Evolutionary conservation across 2,797 vertebrate genomes (phyloP), one percentile per base, ranked within the genome.

Genomic region (Hyperoplus immaculatus): DNA sequence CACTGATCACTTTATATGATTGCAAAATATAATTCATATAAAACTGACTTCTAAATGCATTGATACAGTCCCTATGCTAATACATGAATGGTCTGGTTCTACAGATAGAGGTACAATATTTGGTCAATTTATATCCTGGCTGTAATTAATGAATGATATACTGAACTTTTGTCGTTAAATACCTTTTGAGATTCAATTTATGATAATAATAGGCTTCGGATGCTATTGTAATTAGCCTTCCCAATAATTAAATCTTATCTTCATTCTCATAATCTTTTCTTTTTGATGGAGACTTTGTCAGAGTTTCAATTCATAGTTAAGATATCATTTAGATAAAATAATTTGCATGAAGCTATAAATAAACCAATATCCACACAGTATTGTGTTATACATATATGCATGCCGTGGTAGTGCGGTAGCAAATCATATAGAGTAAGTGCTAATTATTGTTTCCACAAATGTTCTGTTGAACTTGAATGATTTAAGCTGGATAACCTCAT

Each of bases 321-420:
- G 69, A 81, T 74, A 75, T 77, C 16, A 79, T 84, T 84, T 67
- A 78, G 75, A 79, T 78, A 73, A 70, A 16, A 76, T 13, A 45
- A 39, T 51, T 68, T 64, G 3, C 18, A 29, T 6, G 54, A 55
- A 72, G 69, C 39, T 49, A 29, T 49, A 54, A 77, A 73, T 66
- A 59, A 69, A 50, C 15, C 11, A 21, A 49, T 53, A 38, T 43
- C 46, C 49, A 49, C n/a, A 42, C 9, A 42, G 8, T 41, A 36
- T 41, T 16, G n/a, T 53, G 36, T 14, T 41, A 15, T 62, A 55
- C 50, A 12, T 1, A 0, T 41, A 15, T 66, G 55, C 51, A 12
- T 1, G 0, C 39, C 39, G 16, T 16, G 18, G 9, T 46, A 18
- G 8, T 41, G 46, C 41, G 43, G 50, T 14, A 15, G 13, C 8